Evolutionary conservation across 1,140 invertebrate species (phyloP).

Genomic region (Nilaparvata lugens): DNA sequence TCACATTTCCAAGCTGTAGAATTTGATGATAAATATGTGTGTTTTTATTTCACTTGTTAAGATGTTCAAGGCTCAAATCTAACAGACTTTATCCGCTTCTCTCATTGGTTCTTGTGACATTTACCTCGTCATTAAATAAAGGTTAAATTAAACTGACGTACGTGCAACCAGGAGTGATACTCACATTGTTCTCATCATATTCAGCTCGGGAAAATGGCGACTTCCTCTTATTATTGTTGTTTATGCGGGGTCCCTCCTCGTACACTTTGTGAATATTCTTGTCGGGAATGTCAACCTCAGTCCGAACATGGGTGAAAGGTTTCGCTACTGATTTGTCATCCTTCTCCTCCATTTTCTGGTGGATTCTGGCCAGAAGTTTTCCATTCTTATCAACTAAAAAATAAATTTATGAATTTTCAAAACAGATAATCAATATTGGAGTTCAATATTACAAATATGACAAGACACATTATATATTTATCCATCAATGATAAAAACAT

Average conservation of each 20-base stretch:
- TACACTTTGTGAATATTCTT: neutral
- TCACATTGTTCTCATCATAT: conserved; percentile 10
- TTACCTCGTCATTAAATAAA: no score
- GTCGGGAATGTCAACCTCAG: neutral
- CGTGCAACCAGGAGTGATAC: neutral
- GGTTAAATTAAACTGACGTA: no score
- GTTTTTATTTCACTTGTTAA: no score
- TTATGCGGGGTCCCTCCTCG: neutral
- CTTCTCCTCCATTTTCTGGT: neutral
- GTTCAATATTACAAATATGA: no score
- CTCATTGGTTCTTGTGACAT: no score
- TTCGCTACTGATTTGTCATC: neutral
- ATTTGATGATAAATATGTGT: no score
- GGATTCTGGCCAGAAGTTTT: neutral
- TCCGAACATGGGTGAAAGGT: neutral
- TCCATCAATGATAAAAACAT: no score
- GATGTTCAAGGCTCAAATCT: no score
- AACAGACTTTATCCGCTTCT: no score
- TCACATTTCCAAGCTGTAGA: no score
- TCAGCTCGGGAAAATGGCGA: neutral
- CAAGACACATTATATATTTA: no score
- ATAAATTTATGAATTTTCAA: neutral
- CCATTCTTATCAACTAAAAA: neutral
- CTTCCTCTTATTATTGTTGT: conserved; percentile 4
- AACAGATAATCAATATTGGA: no score